phyloP scores from a whole-genome alignment of 2,888 invertebrate species.

The Griposia aprilina region DNA sequence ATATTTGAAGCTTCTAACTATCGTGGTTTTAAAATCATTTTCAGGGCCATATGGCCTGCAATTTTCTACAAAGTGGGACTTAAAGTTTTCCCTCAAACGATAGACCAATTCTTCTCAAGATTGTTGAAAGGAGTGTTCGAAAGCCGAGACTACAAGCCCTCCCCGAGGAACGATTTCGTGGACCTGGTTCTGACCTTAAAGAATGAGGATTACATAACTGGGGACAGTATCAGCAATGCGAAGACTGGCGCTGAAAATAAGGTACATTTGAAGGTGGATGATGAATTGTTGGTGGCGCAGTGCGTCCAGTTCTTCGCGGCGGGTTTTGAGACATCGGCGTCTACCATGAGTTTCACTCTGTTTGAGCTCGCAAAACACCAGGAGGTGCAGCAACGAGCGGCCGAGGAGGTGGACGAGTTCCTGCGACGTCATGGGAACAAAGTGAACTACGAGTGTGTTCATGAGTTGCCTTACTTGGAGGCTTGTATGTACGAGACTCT shows the following conservation, averaged over 20 bases:
- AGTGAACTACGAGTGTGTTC: conserved; percentile 73
- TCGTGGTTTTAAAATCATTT: conserved; percentile 67
- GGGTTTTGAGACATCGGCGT: conserved; percentile 80
- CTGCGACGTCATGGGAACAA: conserved; percentile 67
- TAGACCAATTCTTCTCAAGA: conserved; percentile 71
- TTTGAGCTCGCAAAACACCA: conserved; percentile 77
- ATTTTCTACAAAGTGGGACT: conserved; percentile 75
- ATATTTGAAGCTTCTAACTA: conserved; percentile 69
- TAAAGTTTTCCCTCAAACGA: conserved; percentile 66
- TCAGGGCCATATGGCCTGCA: conserved; percentile 74
- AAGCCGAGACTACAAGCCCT: conserved; percentile 68
- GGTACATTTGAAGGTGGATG: conserved; percentile 72
- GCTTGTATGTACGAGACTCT: conserved; percentile 78
- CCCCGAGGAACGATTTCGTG: conserved; percentile 76
- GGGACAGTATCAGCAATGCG: conserved; percentile 72
- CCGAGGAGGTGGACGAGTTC: conserved; percentile 75
- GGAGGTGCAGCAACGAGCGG: conserved; percentile 67
- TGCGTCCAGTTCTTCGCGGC: conserved; percentile 86
- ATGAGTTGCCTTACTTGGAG: conserved; percentile 75
- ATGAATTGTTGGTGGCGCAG: conserved; percentile 87
- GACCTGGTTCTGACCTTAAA: conserved; percentile 75
- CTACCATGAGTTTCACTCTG: conserved; percentile 72
- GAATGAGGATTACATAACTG: conserved; percentile 69
- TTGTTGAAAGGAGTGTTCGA: conserved; percentile 73
- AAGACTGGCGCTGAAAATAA: conserved; percentile 66